A percentile compares a stretch with the other conserved stretches of the same genome.
These are phyloP conservation scores for Spheniscus mendiculus DNA, from an alignment of 2,113 vertebrate species.

Conservation along the genomic window DNA sequence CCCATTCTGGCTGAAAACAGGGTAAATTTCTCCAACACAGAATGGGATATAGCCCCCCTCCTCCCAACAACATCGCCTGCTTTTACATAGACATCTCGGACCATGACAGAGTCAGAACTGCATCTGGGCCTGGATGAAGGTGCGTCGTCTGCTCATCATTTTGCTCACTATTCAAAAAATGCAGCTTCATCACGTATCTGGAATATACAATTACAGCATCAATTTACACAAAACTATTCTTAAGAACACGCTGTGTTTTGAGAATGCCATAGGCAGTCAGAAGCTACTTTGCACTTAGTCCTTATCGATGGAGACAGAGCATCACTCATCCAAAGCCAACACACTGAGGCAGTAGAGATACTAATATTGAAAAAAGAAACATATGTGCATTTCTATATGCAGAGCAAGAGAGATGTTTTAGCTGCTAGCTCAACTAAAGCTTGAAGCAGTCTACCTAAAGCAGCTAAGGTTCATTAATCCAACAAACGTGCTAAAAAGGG, in stretches of 20 bases:
- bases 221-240: background rate
- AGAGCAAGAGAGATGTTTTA: background rate
- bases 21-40: background rate
- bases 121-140: background rate
- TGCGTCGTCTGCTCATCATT: background rate
- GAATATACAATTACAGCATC: background rate
- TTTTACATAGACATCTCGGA: background rate
- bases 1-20: background rate
- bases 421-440: background rate
- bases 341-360: background rate
- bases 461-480: background rate
- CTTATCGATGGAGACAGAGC: background rate
- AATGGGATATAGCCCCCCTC: background rate
- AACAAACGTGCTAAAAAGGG: background rate
- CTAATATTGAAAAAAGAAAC: background rate
- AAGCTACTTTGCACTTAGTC: background rate
- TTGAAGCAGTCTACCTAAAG: background rate
- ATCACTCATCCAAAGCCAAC: background rate
- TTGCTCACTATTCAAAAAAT: background rate
- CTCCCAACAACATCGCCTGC: background rate
- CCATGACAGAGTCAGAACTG: background rate
- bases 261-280: background rate
- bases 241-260: background rate
- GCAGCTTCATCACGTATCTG: background rate
- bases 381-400: background rate